Base-by-base conservation (phyloP, 1,140 invertebrate species). In the Stegodyphus dumicola region DNA sequence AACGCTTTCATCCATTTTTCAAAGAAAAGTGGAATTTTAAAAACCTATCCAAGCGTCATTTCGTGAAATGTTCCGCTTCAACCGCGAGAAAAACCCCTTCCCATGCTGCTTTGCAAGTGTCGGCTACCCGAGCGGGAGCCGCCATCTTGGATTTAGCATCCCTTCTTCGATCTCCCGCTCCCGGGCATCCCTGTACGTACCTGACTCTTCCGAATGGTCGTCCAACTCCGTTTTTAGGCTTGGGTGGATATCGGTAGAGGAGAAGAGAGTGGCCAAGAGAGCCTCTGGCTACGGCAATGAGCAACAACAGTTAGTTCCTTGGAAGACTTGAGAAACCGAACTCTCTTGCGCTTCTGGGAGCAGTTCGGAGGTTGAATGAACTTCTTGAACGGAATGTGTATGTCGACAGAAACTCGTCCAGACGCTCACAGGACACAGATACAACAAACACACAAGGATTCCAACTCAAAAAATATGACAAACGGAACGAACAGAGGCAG, bases 141-240 rank as follows among this genome's bases (percentile, higher is more conserved):
- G 80, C 80, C 80, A 83, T 83, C 74, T 83, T 83, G 80, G 65
- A 60, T 76, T 17, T 6, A 53, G 67, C 78, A 80, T 80, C 78
- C 52, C 66, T 54, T 33, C 49, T 52, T 17, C 51, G 11, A 13
- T 52, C 52, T 54, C 17, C 13, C n/a, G 64, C 52, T 48, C 52
- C 15, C 66, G 48, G n/a, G 48, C 33, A 7, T 66, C 67, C 66
- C 60, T 75, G 10, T 7, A 15, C 80, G 7, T 75, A 83, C 80
- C 80, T 83, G 33, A 33, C 33, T 83, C 80, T 51, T 83, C 80
- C 18, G 75, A 66, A 15, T 83, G 71, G 52, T 83, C 80, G 80
- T 83, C 80, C 18, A 74, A 75, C 80, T 83, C 80, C 80, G 80
- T 83, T 67, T 83, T 83, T 83, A 71, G 48, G 60, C 33, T 75